Percentiles rank a stretch among this genome's conserved stretches.
phyloP scores from a whole-genome alignment of 2,888 invertebrate genomes.

The Ormyrus labotus region DNA sequence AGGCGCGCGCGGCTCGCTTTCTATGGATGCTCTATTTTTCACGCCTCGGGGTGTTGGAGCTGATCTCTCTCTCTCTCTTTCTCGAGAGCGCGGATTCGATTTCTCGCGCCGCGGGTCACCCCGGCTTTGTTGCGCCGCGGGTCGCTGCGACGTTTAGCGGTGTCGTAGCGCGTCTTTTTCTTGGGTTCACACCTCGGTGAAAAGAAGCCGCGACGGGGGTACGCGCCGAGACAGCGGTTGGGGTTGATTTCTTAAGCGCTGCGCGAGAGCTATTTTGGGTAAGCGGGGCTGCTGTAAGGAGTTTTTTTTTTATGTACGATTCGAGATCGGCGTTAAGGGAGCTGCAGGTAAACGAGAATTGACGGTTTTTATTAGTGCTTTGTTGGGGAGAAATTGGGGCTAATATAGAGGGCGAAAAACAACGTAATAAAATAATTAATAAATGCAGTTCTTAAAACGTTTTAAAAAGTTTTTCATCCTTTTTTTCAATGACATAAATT shows the following conservation, averaged over 20 bases:
- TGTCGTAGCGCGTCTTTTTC: slow-evolving; percentile 34
- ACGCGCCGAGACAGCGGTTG: slow-evolving; percentile 20
- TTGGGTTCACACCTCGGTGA: slow-evolving; percentile 39
- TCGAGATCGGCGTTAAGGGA: no score
- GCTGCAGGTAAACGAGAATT: no score
- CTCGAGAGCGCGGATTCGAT: neutral
- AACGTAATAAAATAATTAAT: no score
- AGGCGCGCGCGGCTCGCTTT: neutral
- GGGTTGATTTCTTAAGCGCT: neutral
- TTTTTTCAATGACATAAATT: no score
- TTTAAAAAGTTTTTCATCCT: no score
- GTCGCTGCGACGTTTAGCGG: neutral
- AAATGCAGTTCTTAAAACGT: no score
- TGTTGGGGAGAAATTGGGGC: no score
- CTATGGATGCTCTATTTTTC: slow-evolving; percentile 17
- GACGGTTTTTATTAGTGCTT: no score
- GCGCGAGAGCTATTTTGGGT: no score
- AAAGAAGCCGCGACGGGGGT: neutral
- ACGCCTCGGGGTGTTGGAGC: neutral
- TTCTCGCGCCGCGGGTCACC: neutral
- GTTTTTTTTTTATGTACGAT: no score
- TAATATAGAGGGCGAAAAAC: no score
- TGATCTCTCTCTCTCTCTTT: neutral
- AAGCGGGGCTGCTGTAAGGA: no score
- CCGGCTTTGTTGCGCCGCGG: neutral